phyloP scores from a whole-genome alignment of 2,797 vertebrate species.

The Amblyopsis hoosieri region DNA sequence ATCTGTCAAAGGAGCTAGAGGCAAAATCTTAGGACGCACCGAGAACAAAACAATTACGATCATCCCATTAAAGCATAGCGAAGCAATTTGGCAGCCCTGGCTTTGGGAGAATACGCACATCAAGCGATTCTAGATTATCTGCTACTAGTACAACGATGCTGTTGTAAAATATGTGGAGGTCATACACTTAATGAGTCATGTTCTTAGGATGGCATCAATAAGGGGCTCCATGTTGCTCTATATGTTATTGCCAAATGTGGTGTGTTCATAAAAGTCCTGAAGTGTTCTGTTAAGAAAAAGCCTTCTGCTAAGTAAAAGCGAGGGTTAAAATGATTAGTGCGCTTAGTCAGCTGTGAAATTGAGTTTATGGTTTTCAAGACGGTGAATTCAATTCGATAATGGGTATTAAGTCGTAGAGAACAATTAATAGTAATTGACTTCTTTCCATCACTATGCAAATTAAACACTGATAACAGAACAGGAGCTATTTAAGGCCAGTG shows the following conservation, averaged over 20 bases:
- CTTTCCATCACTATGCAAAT: conserved; percentile 80
- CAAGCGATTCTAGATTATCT: conserved; percentile 50
- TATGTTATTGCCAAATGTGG: conserved; percentile 39
- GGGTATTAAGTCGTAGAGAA: conserved; percentile 80
- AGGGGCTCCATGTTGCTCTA: conserved; percentile 25
- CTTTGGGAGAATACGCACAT: conserved; percentile 47
- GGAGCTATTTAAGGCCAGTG: conserved; percentile 72
- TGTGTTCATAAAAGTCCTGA: conserved; percentile 44
- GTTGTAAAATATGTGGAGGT: conserved; percentile 1
- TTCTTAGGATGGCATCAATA: conserved; percentile 20
- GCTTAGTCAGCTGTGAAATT: conserved; percentile 81
- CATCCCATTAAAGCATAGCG: conserved; percentile 76
- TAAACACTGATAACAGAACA: conserved; percentile 72
- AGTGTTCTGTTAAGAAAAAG: conserved; percentile 37
- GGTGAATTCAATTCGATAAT: conserved; percentile 80
- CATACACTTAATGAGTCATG: conserved; percentile 16
- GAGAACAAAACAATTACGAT: conserved; percentile 76
- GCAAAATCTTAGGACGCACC: conserved; percentile 72
- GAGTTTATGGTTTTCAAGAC: conserved; percentile 81
- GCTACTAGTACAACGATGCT: conserved; percentile 15
- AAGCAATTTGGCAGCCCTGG: conserved; percentile 70
- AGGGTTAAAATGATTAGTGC: conserved; percentile 72
- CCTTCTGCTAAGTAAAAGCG: conserved; percentile 28
- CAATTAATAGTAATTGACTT: conserved; percentile 82
- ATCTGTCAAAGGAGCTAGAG: conserved; percentile 74